Percentiles rank a stretch among this genome's conserved stretches.
Evolutionary conservation across 2,888 invertebrate species (phyloP).

Genomic region (Coenonympha arcania): DNA sequence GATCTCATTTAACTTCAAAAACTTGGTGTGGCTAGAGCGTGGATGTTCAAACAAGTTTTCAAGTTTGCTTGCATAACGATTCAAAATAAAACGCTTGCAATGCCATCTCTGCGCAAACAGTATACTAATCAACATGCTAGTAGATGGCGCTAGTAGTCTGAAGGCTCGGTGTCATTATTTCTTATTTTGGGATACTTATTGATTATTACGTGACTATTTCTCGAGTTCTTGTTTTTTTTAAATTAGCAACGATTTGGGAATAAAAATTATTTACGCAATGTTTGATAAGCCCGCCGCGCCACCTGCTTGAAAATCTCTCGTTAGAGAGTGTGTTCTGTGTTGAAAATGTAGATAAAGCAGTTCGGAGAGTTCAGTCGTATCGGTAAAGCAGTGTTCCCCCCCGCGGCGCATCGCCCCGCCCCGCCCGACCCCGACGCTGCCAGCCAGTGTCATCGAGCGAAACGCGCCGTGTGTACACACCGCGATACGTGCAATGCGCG

Average conservation of each 20-base stretch:
- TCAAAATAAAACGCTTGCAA: conserved; percentile 19
- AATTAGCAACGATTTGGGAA: neutral
- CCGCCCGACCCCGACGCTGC: conserved; percentile 34
- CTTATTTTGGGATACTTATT: too few species aligned
- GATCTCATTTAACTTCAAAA: too few species aligned
- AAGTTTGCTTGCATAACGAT: conserved; percentile 22
- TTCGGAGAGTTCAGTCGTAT: conserved; percentile 32
- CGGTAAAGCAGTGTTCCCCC: conserved; percentile 44
- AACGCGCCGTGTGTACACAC: conserved; percentile 55
- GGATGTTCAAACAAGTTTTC: conserved; percentile 14
- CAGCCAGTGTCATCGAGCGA: conserved; percentile 70
- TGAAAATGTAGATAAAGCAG: conserved; percentile 42
- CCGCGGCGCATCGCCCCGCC: conserved; percentile 36
- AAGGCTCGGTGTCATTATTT: too few species aligned
- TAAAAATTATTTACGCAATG: neutral
- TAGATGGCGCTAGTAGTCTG: conserved; percentile 8
- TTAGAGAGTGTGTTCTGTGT: too few species aligned
- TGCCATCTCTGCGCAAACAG: conserved; percentile 10
- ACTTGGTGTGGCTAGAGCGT: too few species aligned
- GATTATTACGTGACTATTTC: too few species aligned
- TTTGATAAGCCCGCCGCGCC: conserved; percentile 38
- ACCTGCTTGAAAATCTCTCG: conserved; percentile 64
- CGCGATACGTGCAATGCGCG: conserved; percentile 46
- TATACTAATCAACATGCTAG: neutral
- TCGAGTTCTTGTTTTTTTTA: too few species aligned